A percentile compares a stretch with the other conserved stretches of the same genome.
Conservation (phyloP, 2,888 invertebrate species). For the Amphipyra tragopoginis region DNA sequence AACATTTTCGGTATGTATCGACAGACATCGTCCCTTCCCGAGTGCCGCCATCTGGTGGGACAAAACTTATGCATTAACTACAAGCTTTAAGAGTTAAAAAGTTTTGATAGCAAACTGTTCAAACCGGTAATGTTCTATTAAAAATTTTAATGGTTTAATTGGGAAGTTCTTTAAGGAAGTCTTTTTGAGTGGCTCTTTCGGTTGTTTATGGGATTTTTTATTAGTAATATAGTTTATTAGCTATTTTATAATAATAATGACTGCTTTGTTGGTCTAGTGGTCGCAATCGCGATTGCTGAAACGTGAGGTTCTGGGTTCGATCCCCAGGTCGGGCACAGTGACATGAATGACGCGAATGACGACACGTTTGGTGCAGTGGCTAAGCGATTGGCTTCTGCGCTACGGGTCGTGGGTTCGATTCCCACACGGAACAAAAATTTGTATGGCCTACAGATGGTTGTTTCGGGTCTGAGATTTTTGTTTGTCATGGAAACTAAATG, state of each 20-base stretch:
- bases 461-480: too few relatives aligned
- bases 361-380: too few relatives aligned
- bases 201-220: constrained; percentile 20
- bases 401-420: too few relatives aligned
- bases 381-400: too few relatives aligned
- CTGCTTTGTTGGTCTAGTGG: too few relatives aligned
- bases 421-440: too few relatives aligned
- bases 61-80: constrained; percentile 70
- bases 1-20: constrained; percentile 58
- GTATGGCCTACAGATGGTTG: too few relatives aligned
- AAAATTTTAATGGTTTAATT: constrained; percentile 53
- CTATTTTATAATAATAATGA: constrained; percentile 2
- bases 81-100: constrained; percentile 61
- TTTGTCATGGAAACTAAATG: too few relatives aligned
- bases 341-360: too few relatives aligned
- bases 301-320: too few relatives aligned
- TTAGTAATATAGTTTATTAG: background rate
- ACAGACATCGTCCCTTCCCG: constrained; percentile 47
- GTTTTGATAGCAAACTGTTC: constrained; percentile 60
- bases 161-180: constrained; percentile 35
- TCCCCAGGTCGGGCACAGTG: too few relatives aligned
- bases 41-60: constrained; percentile 69
- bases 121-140: constrained; percentile 46
- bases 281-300: too few relatives aligned
- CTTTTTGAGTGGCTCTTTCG: constrained; percentile 9